phyloP scores from a whole-genome alignment of 2,888 invertebrate species.

The Flabesymbios commensalis region DNA sequence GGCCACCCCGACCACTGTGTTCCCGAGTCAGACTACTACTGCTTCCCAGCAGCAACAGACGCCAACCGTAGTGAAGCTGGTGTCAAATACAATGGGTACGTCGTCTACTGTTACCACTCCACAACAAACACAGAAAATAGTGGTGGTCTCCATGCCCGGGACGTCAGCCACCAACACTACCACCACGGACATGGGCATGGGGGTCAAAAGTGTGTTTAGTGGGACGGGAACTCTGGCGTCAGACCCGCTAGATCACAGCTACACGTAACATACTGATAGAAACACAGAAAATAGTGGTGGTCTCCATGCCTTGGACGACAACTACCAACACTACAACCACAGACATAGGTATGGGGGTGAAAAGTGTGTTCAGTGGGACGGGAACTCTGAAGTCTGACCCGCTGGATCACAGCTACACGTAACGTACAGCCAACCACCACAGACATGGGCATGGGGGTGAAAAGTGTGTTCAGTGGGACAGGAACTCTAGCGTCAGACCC shows the following conservation, averaged over 20 bases:
- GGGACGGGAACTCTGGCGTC: no score
- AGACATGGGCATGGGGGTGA: not conserved
- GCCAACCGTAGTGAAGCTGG: conserved; percentile 4
- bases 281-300: conserved; percentile 2
- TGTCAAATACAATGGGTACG: not conserved
- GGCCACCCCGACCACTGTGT: not conserved
- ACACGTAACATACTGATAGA: not conserved
- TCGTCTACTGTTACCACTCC: not conserved
- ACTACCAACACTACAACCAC: not conserved
- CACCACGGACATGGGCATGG: not conserved
- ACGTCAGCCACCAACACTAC: not conserved
- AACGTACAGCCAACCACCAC: no score
- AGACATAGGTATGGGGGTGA: not conserved
- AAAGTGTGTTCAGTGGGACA: conserved; percentile 6
- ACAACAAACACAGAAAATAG: not conserved
- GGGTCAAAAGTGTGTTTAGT: conserved; percentile 5
- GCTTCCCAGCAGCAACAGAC: not conserved
- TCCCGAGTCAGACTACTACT: not conserved
- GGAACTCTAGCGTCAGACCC: no score
- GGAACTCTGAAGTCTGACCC: no score
- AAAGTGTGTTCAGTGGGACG: conserved; percentile 6
- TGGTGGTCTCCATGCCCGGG: not conserved
- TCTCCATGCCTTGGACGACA: not conserved
- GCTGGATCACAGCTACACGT: conserved; percentile 3
- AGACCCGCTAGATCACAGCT: conserved; percentile 4